Conservation (phyloP, 2,888 invertebrate species). For the Polyommatus icarus region DNA sequence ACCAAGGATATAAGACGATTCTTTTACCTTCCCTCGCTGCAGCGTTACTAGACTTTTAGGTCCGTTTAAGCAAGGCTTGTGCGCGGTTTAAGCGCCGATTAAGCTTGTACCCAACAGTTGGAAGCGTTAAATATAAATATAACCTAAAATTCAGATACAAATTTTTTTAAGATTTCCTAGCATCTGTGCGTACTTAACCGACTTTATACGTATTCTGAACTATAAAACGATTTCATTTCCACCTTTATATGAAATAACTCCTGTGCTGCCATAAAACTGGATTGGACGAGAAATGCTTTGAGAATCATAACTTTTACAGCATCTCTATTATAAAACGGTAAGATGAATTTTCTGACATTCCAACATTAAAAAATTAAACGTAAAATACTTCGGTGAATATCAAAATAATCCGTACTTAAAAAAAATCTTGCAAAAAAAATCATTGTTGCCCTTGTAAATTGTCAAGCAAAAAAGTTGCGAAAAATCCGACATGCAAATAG, state of each 20-base stretch:
- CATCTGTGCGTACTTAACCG: slow-evolving; percentile 25
- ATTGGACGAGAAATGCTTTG: slow-evolving; percentile 30
- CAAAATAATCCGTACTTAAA: too few species aligned
- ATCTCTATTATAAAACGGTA: slow-evolving; percentile 24
- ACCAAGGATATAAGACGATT: too few species aligned
- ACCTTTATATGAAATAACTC: slow-evolving; percentile 33
- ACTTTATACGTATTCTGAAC: slow-evolving; percentile 29
- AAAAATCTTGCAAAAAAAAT: not conserved
- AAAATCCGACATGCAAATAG: slow-evolving; percentile 21
- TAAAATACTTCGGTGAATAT: not conserved
- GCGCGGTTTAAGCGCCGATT: too few species aligned
- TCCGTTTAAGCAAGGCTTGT: too few species aligned
- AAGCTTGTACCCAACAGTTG: too few species aligned
- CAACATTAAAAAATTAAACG: not conserved
- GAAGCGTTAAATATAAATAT: not conserved
- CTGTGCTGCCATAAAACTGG: slow-evolving; percentile 26
- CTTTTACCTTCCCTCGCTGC: too few species aligned
- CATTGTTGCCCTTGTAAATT: not conserved
- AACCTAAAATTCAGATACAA: not conserved
- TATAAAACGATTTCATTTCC: slow-evolving; percentile 35
- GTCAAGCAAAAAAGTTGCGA: not conserved
- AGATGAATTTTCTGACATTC: slow-evolving; percentile 20
- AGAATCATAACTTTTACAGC: slow-evolving; percentile 33
- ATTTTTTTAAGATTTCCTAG: not conserved
- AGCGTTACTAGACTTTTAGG: too few species aligned